phyloP scores from a whole-genome alignment of 1,140 invertebrate species.

The Daktulosphaira vitifoliae region DNA sequence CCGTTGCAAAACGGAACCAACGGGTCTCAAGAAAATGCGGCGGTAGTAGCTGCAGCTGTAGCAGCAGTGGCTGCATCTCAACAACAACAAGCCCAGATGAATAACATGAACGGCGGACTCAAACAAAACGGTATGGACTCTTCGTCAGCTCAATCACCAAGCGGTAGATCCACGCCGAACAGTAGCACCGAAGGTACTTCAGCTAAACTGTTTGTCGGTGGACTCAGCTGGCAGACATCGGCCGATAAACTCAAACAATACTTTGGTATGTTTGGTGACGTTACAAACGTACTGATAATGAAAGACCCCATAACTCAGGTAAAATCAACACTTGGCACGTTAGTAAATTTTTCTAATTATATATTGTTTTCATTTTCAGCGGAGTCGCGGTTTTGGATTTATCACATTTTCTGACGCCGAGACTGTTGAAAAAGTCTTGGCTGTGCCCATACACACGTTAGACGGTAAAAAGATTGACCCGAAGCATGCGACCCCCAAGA shows the following conservation, averaged over 20 bases:
- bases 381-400: conserved; percentile 86
- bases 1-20: conserved; percentile 34
- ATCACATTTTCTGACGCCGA: conserved; percentile 84
- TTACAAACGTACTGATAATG: conserved; percentile 88
- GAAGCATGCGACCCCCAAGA: conserved; percentile 85
- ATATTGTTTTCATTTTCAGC: conserved; percentile 52
- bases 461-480: conserved; percentile 93
- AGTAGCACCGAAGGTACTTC: conserved; percentile 56
- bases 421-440: conserved; percentile 80
- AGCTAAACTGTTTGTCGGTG: conserved; percentile 82
- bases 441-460: conserved; percentile 80
- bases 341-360: background rate
- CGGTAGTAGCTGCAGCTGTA: conserved; percentile 22
- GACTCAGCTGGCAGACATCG: conserved; percentile 83
- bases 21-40: conserved; percentile 26
- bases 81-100: background rate
- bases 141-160: conserved; percentile 42
- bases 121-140: conserved; percentile 31
- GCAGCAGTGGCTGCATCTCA: conserved; percentile 4
- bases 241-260: conserved; percentile 82
- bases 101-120: conserved; percentile 2
- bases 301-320: conserved; percentile 90
- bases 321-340: conserved; percentile 40
- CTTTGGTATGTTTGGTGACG: conserved; percentile 82
- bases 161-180: conserved; percentile 42